Evolutionary conservation across 2,888 invertebrate genomes (phyloP), one percentile per base, ranked within the genome.

Genomic region (Xestia xanthographa): DNA sequence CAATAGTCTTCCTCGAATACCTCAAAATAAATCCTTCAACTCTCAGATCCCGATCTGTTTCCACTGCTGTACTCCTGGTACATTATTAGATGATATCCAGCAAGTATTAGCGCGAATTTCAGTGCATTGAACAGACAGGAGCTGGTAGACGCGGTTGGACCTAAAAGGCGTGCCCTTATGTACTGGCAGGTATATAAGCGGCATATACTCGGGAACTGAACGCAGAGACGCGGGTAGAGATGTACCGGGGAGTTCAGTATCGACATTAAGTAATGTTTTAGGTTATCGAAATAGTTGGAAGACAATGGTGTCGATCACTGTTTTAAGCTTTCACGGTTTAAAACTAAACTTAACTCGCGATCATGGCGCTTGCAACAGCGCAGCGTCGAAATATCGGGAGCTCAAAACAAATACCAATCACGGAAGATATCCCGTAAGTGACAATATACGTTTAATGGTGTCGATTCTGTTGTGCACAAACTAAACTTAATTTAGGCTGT

Each of bases 101-200:
- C 62, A 58, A 73, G 72, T 72, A 70, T 82, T 74, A 66, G 67
- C 71, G 69, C 68, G 68, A 74, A 82, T 85, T 83, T 78, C 75
- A 82, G 79, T 66, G 69, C 70, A 76, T 65, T 74, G 81, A 73
- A 34, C 66, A 86, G 86, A 85, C 85, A 83, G 81, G 82, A 87
- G 85, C 88, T 89, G 91, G 87, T 79, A 87, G 87, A 86, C 88
- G 86, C 75, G 92, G 92, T 90, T 91, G 90, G 91, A 91, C 92
- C 94, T 94, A 92, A 95, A 94, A 94, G 94, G 93, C 93, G 88
- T 87, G 89, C 91, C 91, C 91, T 91, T 94, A 95, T 95, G 86
- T 95, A 95, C 94, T 86, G 81, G 70, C 83, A 72, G 75, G 90
- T 91, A 94, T 88, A 94, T 94, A 93, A 89, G 84, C 86, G 77